Conservation (phyloP, 2,113 vertebrate species). For the Pelecanoides urinatrix region DNA sequence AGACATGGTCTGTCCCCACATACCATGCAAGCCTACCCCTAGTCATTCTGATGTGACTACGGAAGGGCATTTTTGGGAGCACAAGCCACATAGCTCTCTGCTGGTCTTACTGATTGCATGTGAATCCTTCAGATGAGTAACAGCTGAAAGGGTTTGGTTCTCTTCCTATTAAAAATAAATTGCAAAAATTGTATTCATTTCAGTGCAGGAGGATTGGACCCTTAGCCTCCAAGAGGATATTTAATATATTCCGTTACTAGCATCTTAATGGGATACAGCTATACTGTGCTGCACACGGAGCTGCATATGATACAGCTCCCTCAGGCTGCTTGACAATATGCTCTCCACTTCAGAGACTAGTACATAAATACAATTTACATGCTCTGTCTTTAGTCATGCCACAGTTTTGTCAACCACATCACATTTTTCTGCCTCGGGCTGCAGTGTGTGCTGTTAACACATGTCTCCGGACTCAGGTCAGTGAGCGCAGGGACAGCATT, state of each 20-base stretch:
- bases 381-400: slow-evolving; percentile 61
- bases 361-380: slow-evolving; percentile 54
- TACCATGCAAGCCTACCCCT: not conserved
- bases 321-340: slow-evolving; percentile 33
- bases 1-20: not conserved
- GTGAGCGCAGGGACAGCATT: not conserved
- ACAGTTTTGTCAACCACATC: slow-evolving; percentile 59
- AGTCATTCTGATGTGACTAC: not conserved
- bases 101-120: not conserved
- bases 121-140: not conserved
- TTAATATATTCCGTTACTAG: slow-evolving; percentile 40
- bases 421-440: slow-evolving; percentile 47
- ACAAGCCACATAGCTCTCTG: not conserved
- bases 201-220: not conserved
- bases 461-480: slow-evolving; percentile 24
- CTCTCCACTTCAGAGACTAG: slow-evolving; percentile 45
- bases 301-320: slow-evolving; percentile 41
- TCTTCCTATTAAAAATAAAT: slow-evolving; percentile 30
- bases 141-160: not conserved
- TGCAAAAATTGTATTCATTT: slow-evolving; percentile 46
- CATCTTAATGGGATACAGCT: slow-evolving; percentile 55
- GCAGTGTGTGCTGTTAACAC: not conserved
- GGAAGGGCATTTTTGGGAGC: not conserved
- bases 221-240: slow-evolving; percentile 23
- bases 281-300: not conserved